A percentile compares a stretch with the other conserved stretches of the same genome.
Conservation (phyloP, 2,888 invertebrate genomes). For the Trachelus iudaicus region DNA sequence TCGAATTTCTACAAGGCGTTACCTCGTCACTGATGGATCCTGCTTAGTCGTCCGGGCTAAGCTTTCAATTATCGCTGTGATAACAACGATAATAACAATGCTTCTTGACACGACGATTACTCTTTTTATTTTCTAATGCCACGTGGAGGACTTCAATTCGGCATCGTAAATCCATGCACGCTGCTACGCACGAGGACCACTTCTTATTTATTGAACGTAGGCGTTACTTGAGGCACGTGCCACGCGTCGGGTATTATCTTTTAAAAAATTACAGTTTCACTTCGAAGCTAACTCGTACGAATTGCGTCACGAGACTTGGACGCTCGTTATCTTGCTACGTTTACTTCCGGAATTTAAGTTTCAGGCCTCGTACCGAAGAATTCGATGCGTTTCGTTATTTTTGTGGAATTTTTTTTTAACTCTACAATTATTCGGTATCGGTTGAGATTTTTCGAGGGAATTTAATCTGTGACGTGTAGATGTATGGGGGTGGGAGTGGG, state of each 20-base stretch:
- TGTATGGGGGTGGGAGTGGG: too few relatives aligned
- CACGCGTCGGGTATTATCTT: slow-evolving; percentile 29
- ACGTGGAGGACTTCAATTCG: slow-evolving; percentile 47
- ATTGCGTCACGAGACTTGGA: slow-evolving; percentile 28
- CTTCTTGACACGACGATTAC: slow-evolving; percentile 24
- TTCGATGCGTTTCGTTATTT: too few relatives aligned
- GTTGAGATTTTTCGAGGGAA: too few relatives aligned
- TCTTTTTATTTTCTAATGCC: slow-evolving; percentile 21
- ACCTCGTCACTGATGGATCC: too few relatives aligned
- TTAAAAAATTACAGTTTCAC: slow-evolving; percentile 26
- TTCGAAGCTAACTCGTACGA: slow-evolving; percentile 10
- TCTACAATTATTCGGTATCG: too few relatives aligned
- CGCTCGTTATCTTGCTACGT: slow-evolving; percentile 21
- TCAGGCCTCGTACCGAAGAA: too few relatives aligned
- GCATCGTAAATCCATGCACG: slow-evolving; percentile 59
- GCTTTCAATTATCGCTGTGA: too few relatives aligned
- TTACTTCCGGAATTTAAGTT: slow-evolving; percentile 17
- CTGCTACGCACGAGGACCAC: too few relatives aligned
- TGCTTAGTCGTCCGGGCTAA: too few relatives aligned
- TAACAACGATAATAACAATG: not conserved
- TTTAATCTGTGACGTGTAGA: too few relatives aligned
- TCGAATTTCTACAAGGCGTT: too few relatives aligned
- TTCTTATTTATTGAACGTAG: slow-evolving; percentile 37
- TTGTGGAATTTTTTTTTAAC: too few relatives aligned
- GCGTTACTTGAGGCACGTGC: slow-evolving; percentile 54